These are phyloP conservation scores for Sarcophilus harrisii DNA, from an alignment of 2,797 vertebrate genomes.

Conservation along the genomic window DNA sequence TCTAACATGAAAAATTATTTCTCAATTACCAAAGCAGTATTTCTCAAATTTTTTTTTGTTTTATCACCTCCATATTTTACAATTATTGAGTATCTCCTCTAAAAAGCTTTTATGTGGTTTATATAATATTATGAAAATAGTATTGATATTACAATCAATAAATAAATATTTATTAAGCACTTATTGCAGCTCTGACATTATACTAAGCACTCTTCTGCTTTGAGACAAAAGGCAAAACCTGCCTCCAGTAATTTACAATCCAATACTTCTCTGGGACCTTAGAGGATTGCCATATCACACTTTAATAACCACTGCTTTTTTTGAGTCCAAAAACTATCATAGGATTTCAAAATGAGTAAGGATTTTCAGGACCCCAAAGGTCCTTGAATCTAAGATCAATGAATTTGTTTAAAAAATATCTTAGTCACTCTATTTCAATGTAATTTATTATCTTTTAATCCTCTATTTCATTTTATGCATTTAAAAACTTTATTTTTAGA, in stretches of 20 bases:
- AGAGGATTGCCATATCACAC: too few species aligned
- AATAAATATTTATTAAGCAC: not conserved
- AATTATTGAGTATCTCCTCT: not conserved
- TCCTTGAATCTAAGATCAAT: not conserved
- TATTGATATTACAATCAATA: not conserved
- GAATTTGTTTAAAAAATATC: not conserved
- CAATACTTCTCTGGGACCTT: not conserved
- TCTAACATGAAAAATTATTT: conserved; percentile 41
- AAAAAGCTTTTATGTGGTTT: not conserved
- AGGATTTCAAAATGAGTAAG: not conserved
- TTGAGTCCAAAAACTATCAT: not conserved
- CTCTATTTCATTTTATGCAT: not conserved
- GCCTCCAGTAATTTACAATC: not conserved
- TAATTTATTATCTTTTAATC: not conserved
- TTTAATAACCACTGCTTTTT: not conserved
- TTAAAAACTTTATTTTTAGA: not conserved
- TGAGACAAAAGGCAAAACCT: not conserved
- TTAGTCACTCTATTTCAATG: not conserved
- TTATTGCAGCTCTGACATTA: not conserved
- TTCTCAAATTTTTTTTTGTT: too few species aligned
- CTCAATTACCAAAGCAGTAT: too few species aligned
- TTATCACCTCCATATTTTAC: too few species aligned
- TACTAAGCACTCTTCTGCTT: not conserved
- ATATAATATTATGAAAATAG: not conserved
- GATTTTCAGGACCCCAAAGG: not conserved